phyloP scores from a whole-genome alignment of 2,113 vertebrate species.

The Trematocara macrostoma region DNA sequence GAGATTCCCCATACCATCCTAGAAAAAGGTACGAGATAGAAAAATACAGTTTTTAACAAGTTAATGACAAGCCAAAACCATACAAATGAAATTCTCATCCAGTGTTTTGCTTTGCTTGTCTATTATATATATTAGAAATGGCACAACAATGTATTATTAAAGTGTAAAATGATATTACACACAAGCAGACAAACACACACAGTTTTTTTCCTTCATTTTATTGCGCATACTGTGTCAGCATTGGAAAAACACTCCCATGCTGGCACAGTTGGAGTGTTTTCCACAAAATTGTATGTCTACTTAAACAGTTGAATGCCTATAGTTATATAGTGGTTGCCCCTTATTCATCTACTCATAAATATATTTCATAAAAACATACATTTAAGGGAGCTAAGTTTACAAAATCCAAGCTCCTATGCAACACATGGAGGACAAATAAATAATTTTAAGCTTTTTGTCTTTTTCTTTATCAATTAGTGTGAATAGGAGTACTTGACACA shows the following conservation, averaged over 20 bases:
- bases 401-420: background rate
- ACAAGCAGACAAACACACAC: background rate
- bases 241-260: background rate
- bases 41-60: background rate
- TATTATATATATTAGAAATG: background rate
- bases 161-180: background rate
- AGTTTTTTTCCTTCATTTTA: background rate
- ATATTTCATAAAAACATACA: background rate
- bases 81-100: background rate
- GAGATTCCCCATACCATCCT: constrained; percentile 96
- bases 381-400: background rate
- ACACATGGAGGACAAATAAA: background rate
- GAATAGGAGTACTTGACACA: background rate
- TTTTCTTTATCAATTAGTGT: background rate
- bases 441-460: background rate
- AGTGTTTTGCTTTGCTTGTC: background rate
- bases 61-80: background rate
- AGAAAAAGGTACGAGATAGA: background rate
- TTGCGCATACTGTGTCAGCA: background rate
- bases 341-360: background rate
- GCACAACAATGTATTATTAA: background rate
- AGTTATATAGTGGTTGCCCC: background rate
- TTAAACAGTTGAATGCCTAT: background rate
- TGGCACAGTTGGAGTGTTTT: background rate
- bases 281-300: background rate